Percentiles rank a stretch among this genome's conserved stretches.
Conservation (phyloP, 35 echinoderm and acorn worm genomes). For the Apostichopus californicus region DNA sequence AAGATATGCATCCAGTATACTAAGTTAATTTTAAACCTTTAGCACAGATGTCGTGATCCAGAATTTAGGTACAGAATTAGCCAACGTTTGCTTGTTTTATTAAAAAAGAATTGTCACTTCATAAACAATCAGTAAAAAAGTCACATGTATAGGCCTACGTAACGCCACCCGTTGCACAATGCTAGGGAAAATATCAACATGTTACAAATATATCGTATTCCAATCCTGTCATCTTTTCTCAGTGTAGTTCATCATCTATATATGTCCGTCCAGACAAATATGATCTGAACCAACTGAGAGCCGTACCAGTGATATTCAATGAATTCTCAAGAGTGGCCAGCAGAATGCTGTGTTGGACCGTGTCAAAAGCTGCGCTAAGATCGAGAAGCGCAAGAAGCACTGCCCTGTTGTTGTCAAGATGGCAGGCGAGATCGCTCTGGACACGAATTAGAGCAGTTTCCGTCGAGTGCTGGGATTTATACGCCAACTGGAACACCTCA, state of each 20-base stretch:
- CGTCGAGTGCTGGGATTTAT: neutral
- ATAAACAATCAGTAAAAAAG: neutral
- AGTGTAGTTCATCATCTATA: no score
- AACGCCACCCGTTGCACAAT: no score
- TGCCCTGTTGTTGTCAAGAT: conserved; percentile 19
- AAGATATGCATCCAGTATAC: no score
- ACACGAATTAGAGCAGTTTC: conserved; percentile 15
- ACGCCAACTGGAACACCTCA: neutral
- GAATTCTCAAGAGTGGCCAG: conserved; percentile 16
- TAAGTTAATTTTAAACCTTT: no score
- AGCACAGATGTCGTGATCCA: no score
- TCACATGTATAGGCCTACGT: no score
- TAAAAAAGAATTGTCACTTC: neutral
- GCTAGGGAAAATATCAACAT: no score
- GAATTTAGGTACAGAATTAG: neutral
- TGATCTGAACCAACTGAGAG: neutral
- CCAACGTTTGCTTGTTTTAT: neutral
- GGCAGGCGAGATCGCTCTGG: conserved; percentile 8
- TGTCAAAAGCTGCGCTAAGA: neutral
- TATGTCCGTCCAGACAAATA: neutral
- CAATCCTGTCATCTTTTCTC: no score
- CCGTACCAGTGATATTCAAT: conserved; percentile 4
- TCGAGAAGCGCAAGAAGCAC: neutral
- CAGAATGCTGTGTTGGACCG: conserved; percentile 7
- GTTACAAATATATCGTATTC: no score